These are phyloP conservation scores for Lasioglossum leucozonium DNA, from an alignment of 2,888 invertebrate species.

Conservation along the genomic window DNA sequence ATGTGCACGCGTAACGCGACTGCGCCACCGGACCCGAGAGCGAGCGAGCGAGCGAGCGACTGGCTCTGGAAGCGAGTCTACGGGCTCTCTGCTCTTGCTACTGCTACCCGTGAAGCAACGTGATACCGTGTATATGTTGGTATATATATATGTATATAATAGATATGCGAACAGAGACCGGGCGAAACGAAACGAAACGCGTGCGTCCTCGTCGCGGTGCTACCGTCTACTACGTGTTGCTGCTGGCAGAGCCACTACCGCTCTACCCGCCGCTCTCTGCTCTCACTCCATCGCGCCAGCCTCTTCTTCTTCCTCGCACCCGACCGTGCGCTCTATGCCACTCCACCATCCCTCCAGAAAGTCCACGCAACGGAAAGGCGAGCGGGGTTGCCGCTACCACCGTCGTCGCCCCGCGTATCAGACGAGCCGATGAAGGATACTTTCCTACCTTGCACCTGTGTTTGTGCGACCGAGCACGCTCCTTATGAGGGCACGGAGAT, in stretches of 20 bases:
- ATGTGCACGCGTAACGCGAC: slow-evolving; percentile 59
- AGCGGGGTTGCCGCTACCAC: slow-evolving; percentile 64
- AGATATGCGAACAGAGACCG: background rate
- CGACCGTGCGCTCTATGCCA: slow-evolving; percentile 17
- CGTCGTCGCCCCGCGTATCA: slow-evolving; percentile 44
- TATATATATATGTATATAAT: background rate
- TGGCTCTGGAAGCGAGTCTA: slow-evolving; percentile 50
- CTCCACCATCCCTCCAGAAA: slow-evolving; percentile 56
- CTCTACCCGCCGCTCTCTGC: slow-evolving; percentile 33
- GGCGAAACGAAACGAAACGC: slow-evolving; percentile 23
- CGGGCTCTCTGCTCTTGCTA: slow-evolving; percentile 23
- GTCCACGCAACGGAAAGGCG: slow-evolving; percentile 37
- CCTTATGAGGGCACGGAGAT: background rate
- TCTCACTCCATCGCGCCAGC: slow-evolving; percentile 6
- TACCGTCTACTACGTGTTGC: slow-evolving; percentile 71
- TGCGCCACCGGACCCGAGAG: slow-evolving; percentile 58
- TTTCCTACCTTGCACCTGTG: slow-evolving; percentile 42
- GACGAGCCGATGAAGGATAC: slow-evolving; percentile 44
- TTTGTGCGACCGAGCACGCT: background rate
- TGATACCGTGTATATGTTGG: background rate
- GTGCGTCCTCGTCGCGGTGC: slow-evolving; percentile 52
- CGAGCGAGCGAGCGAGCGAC: slow-evolving; percentile 24
- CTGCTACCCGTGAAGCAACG: slow-evolving; percentile 30
- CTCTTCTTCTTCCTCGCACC: slow-evolving; percentile 20
- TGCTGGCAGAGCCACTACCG: slow-evolving; percentile 59